These are phyloP conservation scores for Cheilinus undulatus DNA, from an alignment of 2,113 vertebrate genomes.

Conservation along the genomic window DNA sequence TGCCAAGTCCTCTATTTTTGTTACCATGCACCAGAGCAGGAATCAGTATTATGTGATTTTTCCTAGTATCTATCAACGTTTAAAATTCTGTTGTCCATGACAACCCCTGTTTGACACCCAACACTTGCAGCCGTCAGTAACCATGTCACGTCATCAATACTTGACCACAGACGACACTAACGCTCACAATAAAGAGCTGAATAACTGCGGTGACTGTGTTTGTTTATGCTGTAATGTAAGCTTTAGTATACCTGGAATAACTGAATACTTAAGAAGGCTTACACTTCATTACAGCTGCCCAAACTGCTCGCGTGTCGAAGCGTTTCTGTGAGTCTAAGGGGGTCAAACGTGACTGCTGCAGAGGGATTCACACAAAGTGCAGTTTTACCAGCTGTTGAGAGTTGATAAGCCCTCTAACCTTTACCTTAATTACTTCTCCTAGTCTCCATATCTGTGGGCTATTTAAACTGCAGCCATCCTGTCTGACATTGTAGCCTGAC, in stretches of 20 bases:
- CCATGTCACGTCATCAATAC: too few species aligned
- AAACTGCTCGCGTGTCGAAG: background rate
- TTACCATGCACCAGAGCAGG: too few species aligned
- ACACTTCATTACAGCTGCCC: slow-evolving; percentile 3
- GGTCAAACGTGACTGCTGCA: slow-evolving; percentile 13
- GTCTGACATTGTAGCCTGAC: slow-evolving; percentile 30
- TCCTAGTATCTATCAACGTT: too few species aligned
- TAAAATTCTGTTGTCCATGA: too few species aligned
- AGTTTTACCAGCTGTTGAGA: slow-evolving; percentile 52
- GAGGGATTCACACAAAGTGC: slow-evolving; percentile 26
- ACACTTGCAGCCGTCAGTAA: too few species aligned
- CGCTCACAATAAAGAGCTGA: too few species aligned
- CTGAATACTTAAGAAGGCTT: slow-evolving; percentile 10
- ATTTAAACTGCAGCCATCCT: slow-evolving; percentile 50
- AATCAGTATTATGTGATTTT: too few species aligned
- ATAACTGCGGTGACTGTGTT: too few species aligned
- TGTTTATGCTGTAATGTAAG: background rate
- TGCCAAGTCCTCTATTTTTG: too few species aligned
- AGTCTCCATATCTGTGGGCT: slow-evolving; percentile 33
- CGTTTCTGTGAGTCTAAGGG: background rate
- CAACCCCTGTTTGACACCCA: too few species aligned
- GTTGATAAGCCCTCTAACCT: slow-evolving; percentile 35
- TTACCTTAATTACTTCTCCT: slow-evolving; percentile 28
- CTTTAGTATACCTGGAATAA: slow-evolving; percentile 21
- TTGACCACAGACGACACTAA: too few species aligned